A percentile compares a stretch with the other conserved stretches of the same genome.
phyloP scores from a whole-genome alignment of 2,113 vertebrate genomes.

The Hemiprocne comata region DNA sequence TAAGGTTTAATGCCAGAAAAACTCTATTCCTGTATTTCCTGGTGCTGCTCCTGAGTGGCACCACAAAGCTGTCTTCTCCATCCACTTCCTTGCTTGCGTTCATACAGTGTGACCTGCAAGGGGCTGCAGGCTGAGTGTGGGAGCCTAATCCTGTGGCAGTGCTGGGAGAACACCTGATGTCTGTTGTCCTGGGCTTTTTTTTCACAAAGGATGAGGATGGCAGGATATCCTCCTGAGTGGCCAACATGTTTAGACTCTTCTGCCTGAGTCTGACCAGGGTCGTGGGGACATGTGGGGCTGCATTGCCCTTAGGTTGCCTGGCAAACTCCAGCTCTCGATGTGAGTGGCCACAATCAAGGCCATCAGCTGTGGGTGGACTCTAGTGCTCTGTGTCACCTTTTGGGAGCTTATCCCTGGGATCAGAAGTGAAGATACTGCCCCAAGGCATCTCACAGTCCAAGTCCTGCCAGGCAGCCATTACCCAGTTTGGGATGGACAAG shows the following conservation, averaged over 20 bases:
- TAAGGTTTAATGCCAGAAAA: neutral
- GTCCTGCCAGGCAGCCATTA: neutral
- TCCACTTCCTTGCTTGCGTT: neutral
- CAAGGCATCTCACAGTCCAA: neutral
- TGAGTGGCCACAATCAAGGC: neutral
- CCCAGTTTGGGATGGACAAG: neutral
- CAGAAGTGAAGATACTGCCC: neutral
- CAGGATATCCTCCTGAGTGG: neutral
- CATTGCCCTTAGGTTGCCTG: neutral
- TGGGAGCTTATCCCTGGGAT: neutral
- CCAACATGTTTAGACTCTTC: neutral
- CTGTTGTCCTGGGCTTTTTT: neutral
- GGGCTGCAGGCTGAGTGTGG: neutral
- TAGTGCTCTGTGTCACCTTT: neutral
- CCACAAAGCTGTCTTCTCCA: neutral
- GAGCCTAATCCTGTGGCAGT: neutral
- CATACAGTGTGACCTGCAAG: neutral
- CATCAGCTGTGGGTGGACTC: neutral
- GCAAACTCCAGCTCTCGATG: neutral
- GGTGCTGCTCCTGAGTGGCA: neutral
- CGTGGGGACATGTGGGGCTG: accelerated
- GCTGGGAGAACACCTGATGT: neutral
- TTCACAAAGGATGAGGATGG: neutral
- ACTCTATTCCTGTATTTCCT: neutral
- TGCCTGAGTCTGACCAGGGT: neutral